Conservation (phyloP, 2,888 invertebrate species). For the Drosophila dives region DNA sequence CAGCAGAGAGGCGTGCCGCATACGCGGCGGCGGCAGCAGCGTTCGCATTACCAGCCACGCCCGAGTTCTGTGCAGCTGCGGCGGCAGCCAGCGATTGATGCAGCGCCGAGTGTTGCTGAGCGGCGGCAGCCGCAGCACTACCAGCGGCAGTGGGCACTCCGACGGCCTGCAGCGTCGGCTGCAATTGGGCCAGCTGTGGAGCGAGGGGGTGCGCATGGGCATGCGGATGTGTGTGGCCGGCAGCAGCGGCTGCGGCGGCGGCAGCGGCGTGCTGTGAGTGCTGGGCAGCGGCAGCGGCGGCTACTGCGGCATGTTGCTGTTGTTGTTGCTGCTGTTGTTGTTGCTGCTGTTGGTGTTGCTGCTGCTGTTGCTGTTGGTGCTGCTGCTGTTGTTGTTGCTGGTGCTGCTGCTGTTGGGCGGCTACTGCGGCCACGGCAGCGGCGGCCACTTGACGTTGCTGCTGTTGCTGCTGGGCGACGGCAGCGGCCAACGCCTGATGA, state of each 20-base stretch:
- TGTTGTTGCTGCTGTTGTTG: constrained; percentile 63
- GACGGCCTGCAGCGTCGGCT: constrained; percentile 80
- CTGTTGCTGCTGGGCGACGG: constrained; percentile 86
- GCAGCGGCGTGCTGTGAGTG: constrained; percentile 69
- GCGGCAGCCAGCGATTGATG: constrained; percentile 86
- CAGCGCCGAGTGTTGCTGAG: constrained; percentile 83
- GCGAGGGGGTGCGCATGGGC: constrained; percentile 72
- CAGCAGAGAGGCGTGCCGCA: constrained; percentile 80
- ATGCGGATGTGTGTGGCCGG: constrained; percentile 64
- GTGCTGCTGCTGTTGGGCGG: constrained; percentile 77
- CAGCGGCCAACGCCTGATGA: constrained; percentile 87
- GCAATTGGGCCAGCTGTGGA: constrained; percentile 69
- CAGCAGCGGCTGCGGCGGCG: constrained; percentile 68
- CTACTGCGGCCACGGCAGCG: constrained; percentile 87
- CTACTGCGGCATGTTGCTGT: constrained; percentile 62
- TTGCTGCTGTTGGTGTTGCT: constrained; percentile 74
- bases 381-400: constrained; percentile 87
- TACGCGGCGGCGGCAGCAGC: constrained; percentile 82
- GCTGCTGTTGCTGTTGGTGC: constrained; percentile 71
- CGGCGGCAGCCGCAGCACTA: constrained; percentile 86
- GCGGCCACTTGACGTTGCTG: constrained; percentile 85
- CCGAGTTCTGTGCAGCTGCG: constrained; percentile 73
- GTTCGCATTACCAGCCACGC: constrained; percentile 57
- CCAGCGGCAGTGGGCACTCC: constrained; percentile 88
- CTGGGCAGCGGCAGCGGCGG: constrained; percentile 64